These are phyloP conservation scores for Alexandromys fortis DNA, from an alignment of 2,113 vertebrate genomes.

Conservation along the genomic window DNA sequence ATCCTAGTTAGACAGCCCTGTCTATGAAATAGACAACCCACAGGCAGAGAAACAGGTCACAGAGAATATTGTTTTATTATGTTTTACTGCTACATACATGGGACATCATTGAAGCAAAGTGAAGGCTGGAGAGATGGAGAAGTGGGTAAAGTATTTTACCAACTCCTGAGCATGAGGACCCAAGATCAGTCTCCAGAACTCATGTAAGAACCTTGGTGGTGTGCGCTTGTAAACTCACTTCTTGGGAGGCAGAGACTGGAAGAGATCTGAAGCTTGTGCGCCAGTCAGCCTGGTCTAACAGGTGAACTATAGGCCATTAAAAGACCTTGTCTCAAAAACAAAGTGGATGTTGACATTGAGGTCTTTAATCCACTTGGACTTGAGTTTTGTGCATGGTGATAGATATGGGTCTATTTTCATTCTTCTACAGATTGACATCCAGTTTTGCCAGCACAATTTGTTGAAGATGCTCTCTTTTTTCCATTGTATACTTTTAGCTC, in stretches of 20 bases:
- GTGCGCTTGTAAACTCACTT: neutral
- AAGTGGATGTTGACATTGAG: too few species aligned
- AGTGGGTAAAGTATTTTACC: neutral
- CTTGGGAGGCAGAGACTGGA: neutral
- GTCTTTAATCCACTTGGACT: too few species aligned
- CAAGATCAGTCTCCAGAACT: neutral
- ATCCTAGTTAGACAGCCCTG: neutral
- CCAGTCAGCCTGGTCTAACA: neutral
- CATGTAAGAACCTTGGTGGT: neutral
- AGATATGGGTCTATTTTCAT: too few species aligned
- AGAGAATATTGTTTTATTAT: neutral
- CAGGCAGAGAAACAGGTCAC: neutral
- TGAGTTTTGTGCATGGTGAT: too few species aligned
- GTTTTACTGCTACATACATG: neutral
- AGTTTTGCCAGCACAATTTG: too few species aligned
- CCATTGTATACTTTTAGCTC: too few species aligned
- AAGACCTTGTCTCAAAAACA: neutral
- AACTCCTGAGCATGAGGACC: neutral
- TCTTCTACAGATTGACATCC: too few species aligned
- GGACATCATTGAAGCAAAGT: neutral
- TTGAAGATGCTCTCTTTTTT: too few species aligned
- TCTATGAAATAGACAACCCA: neutral
- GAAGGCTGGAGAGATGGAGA: neutral
- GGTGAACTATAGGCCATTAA: neutral
- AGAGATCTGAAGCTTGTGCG: neutral